Evolutionary conservation across 2,797 vertebrate genomes (phyloP).

Genomic region (Alca torda): DNA sequence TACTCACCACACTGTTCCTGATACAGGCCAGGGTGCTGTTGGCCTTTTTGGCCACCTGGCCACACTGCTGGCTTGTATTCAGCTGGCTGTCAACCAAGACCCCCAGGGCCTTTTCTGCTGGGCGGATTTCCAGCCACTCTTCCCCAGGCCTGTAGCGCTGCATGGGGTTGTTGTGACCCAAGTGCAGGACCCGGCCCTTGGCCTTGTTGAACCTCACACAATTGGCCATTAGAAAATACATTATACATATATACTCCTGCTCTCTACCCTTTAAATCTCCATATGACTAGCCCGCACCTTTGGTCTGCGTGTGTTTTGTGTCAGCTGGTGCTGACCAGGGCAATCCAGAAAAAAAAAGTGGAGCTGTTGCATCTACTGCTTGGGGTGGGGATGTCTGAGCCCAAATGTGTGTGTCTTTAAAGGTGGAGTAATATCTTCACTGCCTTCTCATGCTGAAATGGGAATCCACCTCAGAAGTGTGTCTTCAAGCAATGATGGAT

Average conservation of each 20-base stretch:
- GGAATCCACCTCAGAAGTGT: neutral
- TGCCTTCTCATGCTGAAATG: neutral
- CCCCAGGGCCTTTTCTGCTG: neutral
- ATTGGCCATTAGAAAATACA: neutral
- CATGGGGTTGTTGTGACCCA: neutral
- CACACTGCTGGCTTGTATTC: neutral
- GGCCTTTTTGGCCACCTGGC: neutral
- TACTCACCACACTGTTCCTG: no score
- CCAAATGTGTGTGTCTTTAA: neutral
- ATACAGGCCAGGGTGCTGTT: neutral
- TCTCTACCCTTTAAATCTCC: neutral
- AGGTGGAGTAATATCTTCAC: neutral
- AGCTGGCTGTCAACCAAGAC: no score
- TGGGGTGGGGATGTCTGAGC: neutral
- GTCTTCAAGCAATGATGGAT: neutral
- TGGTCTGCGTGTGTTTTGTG: neutral
- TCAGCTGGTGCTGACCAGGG: neutral
- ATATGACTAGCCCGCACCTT: neutral
- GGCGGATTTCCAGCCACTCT: neutral
- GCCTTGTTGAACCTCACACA: neutral
- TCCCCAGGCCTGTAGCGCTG: neutral
- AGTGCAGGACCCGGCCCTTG: neutral
- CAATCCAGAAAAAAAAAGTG: neutral
- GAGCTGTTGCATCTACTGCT: neutral
- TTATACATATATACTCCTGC: neutral